These are phyloP conservation scores for Lepus townsendii DNA, from an alignment of 2,797 vertebrate genomes.

Conservation along the genomic window DNA sequence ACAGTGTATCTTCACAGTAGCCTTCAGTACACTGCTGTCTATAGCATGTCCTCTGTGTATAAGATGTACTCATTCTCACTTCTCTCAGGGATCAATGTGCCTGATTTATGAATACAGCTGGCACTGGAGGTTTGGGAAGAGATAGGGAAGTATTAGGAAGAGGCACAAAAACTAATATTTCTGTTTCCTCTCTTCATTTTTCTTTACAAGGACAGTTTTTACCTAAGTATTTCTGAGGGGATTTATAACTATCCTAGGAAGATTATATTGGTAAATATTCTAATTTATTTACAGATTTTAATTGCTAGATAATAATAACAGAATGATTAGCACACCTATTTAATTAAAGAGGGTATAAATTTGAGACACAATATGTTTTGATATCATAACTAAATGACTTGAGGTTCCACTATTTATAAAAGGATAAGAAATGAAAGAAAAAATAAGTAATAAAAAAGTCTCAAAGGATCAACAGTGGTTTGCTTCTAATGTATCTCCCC, in stretches of 20 bases:
- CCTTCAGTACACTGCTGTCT: not conserved
- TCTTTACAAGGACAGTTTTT: not conserved
- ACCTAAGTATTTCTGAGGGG: not conserved
- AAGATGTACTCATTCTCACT: not conserved
- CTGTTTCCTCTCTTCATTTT: not conserved
- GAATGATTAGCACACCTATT: not conserved
- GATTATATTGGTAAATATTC: not conserved
- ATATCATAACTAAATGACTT: slow-evolving; percentile 26
- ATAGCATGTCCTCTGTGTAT: not conserved
- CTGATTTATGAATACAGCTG: not conserved
- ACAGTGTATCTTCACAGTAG: not conserved
- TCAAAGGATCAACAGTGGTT: slow-evolving; percentile 22
- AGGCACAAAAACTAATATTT: not conserved
- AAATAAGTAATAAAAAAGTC: not conserved
- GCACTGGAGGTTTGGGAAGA: not conserved
- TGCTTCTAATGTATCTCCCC: slow-evolving; percentile 65
- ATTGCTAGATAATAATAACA: not conserved
- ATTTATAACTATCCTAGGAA: not conserved
- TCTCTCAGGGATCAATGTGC: not conserved
- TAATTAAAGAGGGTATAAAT: not conserved
- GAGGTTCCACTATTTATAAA: slow-evolving; percentile 16
- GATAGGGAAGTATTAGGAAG: not conserved
- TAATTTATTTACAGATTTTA: slow-evolving; percentile 46
- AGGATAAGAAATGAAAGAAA: not conserved
- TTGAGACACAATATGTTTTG: not conserved